Evolutionary conservation across 2,797 vertebrate genomes (phyloP).

Genomic region (Myioborus melanocephalus): DNA sequence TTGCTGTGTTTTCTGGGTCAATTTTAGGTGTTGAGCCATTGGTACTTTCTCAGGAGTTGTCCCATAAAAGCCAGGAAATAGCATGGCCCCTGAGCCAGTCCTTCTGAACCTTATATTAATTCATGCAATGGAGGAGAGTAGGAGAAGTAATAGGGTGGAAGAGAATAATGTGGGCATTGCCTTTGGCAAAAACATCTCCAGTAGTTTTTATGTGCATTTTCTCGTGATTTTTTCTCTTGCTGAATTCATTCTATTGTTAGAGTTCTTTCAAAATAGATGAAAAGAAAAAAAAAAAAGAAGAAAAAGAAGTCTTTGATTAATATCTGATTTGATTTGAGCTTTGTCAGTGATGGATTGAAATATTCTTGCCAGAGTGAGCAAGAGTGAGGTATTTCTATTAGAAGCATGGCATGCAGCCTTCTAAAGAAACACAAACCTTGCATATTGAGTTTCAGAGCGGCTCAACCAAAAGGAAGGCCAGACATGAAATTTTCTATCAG

Average conservation of each 20-base stretch:
- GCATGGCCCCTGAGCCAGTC: not conserved
- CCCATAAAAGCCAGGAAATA: not conserved
- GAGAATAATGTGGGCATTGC: not conserved
- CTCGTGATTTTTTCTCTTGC: not conserved
- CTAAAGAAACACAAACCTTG: not conserved
- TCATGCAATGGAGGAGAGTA: not conserved
- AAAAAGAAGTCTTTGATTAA: conserved; percentile 53
- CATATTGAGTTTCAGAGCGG: not conserved
- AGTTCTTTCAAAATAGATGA: conserved; percentile 48
- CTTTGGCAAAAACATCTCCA: not conserved
- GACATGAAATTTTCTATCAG: not conserved
- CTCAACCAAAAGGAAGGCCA: not conserved
- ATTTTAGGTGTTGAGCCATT: not conserved
- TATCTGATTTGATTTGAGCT: conserved; percentile 64
- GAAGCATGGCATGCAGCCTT: not conserved
- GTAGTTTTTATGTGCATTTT: conserved; percentile 17
- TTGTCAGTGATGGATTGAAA: conserved; percentile 67
- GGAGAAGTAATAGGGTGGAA: not conserved
- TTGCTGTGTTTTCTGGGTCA: not conserved
- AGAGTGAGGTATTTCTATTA: conserved; percentile 16
- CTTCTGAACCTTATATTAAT: not conserved
- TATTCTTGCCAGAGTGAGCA: conserved; percentile 39
- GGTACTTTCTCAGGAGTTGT: not conserved
- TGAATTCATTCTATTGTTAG: conserved; percentile 41
- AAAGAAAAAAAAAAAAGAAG: not conserved